These are phyloP conservation scores for Capreolus pygargus DNA, from an alignment of 2,113 vertebrate genomes.

Conservation along the genomic window DNA sequence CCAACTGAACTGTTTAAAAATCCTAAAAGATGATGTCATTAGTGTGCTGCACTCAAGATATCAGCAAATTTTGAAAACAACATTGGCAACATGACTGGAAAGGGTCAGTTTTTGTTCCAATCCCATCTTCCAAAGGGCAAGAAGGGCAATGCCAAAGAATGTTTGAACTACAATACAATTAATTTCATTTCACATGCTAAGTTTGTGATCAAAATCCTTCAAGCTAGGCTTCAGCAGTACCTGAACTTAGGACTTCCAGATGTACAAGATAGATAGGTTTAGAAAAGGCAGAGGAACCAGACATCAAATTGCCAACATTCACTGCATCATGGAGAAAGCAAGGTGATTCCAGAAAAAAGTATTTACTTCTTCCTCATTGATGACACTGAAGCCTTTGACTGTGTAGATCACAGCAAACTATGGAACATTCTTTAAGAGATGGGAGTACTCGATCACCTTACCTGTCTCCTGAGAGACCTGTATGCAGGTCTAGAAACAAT, in stretches of 20 bases:
- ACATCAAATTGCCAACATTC: background rate
- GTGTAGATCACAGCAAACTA: background rate
- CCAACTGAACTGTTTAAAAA: background rate
- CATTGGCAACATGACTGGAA: background rate
- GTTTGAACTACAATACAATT: background rate
- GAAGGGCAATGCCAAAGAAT: background rate
- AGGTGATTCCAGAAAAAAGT: background rate
- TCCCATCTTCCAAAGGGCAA: background rate
- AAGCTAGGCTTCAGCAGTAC: background rate
- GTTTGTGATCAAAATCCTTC: background rate
- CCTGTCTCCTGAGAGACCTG: background rate
- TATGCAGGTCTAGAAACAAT: background rate
- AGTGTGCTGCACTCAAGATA: background rate
- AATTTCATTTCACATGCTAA: background rate
- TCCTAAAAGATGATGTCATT: rapidly evolving
- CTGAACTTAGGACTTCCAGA: background rate
- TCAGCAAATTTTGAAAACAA: background rate
- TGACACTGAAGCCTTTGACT: background rate
- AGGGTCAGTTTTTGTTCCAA: background rate
- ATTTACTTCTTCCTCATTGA: background rate
- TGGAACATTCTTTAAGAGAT: background rate
- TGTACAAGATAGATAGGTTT: background rate
- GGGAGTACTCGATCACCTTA: background rate
- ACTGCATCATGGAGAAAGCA: background rate
- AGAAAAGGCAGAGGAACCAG: background rate